These are phyloP conservation scores for Probaryconus sp. DNA, from an alignment of 1,140 invertebrate genomes.

Conservation along the genomic window DNA sequence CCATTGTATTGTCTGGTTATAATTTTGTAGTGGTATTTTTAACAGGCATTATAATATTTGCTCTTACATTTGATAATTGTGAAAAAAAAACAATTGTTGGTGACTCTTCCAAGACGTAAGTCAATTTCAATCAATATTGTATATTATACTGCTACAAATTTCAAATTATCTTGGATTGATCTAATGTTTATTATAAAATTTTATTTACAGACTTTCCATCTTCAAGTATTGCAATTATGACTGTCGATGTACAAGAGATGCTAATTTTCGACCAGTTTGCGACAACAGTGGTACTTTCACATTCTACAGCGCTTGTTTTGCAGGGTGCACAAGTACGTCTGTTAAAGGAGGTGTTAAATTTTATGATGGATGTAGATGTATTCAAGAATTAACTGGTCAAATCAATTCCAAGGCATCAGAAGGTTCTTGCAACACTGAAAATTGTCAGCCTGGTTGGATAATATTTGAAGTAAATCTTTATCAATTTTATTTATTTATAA, in stretches of 20 bases:
- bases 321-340: slow-evolving; percentile 80
- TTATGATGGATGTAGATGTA: slow-evolving; percentile 80
- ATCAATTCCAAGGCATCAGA: slow-evolving; percentile 73
- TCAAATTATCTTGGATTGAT: too few relatives aligned
- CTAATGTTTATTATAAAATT: slow-evolving; percentile 1
- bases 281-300: slow-evolving; percentile 78
- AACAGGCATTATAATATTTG: slow-evolving; percentile 78
- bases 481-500: slow-evolving; percentile 10
- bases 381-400: slow-evolving; percentile 59
- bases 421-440: slow-evolving; percentile 79
- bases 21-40: slow-evolving; percentile 79
- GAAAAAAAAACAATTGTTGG: slow-evolving; percentile 75
- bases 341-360: slow-evolving; percentile 73
- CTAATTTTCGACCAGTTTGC: slow-evolving; percentile 84
- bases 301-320: slow-evolving; percentile 85
- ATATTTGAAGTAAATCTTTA: slow-evolving; percentile 79
- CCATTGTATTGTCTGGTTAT: slow-evolving; percentile 79
- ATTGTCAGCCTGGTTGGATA: slow-evolving; percentile 79
- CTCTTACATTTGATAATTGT: slow-evolving; percentile 82
- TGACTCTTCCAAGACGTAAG: slow-evolving; percentile 69
- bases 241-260: slow-evolving; percentile 81
- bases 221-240: slow-evolving; percentile 80
- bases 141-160: too few relatives aligned
- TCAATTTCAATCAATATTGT: slow-evolving; percentile 22
- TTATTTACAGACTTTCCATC: slow-evolving; percentile 58